These are phyloP conservation scores for Mormyrus lacerda DNA, from an alignment of 2,113 vertebrate genomes.

Conservation along the genomic window DNA sequence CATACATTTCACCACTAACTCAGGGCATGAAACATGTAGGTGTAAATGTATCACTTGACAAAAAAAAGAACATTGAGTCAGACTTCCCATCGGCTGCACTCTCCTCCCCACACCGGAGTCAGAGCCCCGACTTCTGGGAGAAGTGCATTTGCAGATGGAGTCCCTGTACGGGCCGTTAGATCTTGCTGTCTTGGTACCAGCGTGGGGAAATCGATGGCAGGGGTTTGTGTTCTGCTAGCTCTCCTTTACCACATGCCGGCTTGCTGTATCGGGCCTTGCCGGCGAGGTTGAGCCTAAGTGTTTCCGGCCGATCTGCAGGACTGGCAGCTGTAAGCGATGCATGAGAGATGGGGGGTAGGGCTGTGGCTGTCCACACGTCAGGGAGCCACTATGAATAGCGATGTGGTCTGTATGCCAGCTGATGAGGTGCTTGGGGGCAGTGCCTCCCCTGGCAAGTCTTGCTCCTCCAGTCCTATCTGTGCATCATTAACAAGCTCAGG, in stretches of 20 bases:
- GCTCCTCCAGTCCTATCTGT: background rate
- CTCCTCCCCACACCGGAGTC: background rate
- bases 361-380: background rate
- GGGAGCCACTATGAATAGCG: background rate
- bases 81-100: background rate
- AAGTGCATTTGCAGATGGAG: background rate
- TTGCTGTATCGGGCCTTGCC: background rate
- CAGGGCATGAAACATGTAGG: slow-evolving; percentile 9
- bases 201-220: background rate
- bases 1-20: too few relatives aligned
- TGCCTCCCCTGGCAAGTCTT: background rate
- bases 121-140: background rate
- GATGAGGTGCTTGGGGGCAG: slow-evolving; percentile 11
- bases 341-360: background rate
- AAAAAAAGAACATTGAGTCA: background rate
- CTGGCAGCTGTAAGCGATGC: background rate
- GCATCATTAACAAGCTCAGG: background rate
- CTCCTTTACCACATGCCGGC: background rate
- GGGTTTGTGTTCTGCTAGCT: background rate
- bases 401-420: background rate
- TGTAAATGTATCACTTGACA: slow-evolving; percentile 18
- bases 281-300: background rate
- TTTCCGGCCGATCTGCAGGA: background rate
- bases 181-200: background rate
- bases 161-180: background rate